A percentile compares a stretch with the other conserved stretches of the same genome.
These are phyloP conservation scores for Sebastes cheni DNA, from an alignment of 2,797 vertebrate species.

Conservation along the genomic window DNA sequence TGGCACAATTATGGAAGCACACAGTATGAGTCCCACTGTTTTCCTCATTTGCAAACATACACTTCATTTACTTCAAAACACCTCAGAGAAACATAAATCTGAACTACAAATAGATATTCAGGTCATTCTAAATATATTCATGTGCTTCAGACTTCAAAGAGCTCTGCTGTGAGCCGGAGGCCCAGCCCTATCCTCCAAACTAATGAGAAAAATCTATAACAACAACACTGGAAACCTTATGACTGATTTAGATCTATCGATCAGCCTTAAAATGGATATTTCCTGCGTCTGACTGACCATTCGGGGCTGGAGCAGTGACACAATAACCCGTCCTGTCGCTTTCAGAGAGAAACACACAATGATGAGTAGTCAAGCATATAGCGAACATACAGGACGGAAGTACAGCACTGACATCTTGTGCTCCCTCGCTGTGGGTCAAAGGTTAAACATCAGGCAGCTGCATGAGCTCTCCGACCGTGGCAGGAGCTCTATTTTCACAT, in stretches of 20 bases:
- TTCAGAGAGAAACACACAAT: background rate
- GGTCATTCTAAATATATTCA: slow-evolving; percentile 54
- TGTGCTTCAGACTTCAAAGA: slow-evolving; percentile 43
- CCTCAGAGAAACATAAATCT: background rate
- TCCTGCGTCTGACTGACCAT: background rate
- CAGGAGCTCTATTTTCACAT: slow-evolving; percentile 10
- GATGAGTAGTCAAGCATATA: background rate
- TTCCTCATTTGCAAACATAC: background rate
- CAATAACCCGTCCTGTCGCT: background rate
- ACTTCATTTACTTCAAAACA: background rate
- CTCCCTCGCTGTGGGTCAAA: slow-evolving; percentile 35
- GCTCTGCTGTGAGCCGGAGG: background rate
- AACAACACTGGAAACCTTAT: background rate
- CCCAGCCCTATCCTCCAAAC: slow-evolving; percentile 1
- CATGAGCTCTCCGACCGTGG: background rate
- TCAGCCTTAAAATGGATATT: background rate
- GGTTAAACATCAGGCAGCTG: slow-evolving; percentile 22
- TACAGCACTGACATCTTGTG: background rate
- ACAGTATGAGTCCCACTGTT: background rate
- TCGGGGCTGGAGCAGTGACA: background rate
- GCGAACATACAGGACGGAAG: background rate
- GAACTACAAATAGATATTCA: slow-evolving; percentile 32
- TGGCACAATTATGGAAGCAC: background rate
- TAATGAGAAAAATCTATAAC: slow-evolving; percentile 20
- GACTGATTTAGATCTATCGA: slow-evolving; percentile 16